Evolutionary conservation across 2,113 vertebrate species (phyloP).

Genomic region (Lagopus muta): DNA sequence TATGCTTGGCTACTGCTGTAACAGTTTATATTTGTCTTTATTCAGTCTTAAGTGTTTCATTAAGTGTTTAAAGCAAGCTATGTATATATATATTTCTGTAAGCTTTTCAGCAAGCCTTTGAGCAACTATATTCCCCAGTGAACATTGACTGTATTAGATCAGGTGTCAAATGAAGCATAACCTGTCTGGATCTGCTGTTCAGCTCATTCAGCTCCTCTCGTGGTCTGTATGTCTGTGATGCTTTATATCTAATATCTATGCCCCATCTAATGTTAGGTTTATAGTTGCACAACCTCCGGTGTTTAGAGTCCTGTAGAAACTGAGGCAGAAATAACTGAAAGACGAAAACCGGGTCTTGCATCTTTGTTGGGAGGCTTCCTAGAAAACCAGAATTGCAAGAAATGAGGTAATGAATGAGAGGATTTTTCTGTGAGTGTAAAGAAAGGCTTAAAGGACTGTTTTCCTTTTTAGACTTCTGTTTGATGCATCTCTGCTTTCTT

Average conservation of each 20-base stretch:
- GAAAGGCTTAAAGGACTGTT: background rate
- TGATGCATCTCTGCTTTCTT: background rate
- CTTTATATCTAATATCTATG: background rate
- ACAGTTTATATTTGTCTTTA: background rate
- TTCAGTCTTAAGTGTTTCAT: background rate
- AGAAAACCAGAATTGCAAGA: background rate
- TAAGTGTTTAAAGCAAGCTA: background rate
- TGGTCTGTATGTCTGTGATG: background rate
- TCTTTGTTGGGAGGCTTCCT: background rate
- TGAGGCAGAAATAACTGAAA: background rate
- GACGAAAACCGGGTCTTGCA: background rate
- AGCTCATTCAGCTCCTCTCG: background rate
- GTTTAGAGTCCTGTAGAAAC: background rate
- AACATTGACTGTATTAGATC: slow-evolving; percentile 4
- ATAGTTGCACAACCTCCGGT: background rate
- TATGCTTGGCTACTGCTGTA: background rate
- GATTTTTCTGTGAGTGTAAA: background rate
- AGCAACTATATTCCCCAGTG: background rate
- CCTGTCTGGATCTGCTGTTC: slow-evolving; percentile 4
- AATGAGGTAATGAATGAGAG: background rate
- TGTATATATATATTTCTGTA: background rate
- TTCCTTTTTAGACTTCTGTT: background rate
- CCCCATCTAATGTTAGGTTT: background rate
- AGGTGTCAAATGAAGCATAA: slow-evolving; percentile 14
- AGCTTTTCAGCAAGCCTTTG: slow-evolving; percentile 2